These are phyloP conservation scores for Erannis defoliaria DNA, from an alignment of 2,888 invertebrate species.

Conservation along the genomic window DNA sequence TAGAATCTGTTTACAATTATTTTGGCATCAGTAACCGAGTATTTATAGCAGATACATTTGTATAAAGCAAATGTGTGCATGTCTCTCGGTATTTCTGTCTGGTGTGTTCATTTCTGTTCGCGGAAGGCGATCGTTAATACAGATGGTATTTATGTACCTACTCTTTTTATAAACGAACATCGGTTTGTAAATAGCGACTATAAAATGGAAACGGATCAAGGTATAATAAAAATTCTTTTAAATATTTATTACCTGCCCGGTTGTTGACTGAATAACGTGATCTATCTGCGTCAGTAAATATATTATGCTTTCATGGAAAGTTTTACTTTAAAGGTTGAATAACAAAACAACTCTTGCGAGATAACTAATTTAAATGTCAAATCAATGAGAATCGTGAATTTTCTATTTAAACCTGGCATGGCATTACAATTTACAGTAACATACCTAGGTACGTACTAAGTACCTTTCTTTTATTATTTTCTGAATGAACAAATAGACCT, in stretches of 20 bases:
- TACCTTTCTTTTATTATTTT: neutral
- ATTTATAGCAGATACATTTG: conserved; percentile 39
- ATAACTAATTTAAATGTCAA: conserved; percentile 30
- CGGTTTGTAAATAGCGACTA: conserved; percentile 45
- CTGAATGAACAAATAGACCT: neutral
- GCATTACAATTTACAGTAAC: too few species aligned
- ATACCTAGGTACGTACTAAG: too few species aligned
- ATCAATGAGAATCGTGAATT: conserved; percentile 4
- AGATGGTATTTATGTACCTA: conserved; percentile 40
- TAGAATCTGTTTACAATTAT: conserved; percentile 41
- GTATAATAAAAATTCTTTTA: conserved; percentile 63
- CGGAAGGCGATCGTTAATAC: conserved; percentile 47
- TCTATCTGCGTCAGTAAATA: conserved; percentile 67
- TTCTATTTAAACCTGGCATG: conserved; percentile 19
- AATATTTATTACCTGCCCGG: conserved; percentile 59
- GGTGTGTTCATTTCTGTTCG: conserved; percentile 41
- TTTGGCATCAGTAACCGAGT: conserved; percentile 37
- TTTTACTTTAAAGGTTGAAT: conserved; percentile 37
- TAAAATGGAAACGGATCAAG: conserved; percentile 72
- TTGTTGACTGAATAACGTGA: conserved; percentile 68
- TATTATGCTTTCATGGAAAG: conserved; percentile 47
- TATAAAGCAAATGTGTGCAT: conserved; percentile 36
- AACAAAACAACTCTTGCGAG: conserved; percentile 35
- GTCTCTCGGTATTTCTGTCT: conserved; percentile 44
- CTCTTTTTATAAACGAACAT: conserved; percentile 49